Evolutionary conservation across 1,140 invertebrate genomes (phyloP), one percentile per base, ranked within the genome.

Genomic region (Drosophila mauritiana): DNA sequence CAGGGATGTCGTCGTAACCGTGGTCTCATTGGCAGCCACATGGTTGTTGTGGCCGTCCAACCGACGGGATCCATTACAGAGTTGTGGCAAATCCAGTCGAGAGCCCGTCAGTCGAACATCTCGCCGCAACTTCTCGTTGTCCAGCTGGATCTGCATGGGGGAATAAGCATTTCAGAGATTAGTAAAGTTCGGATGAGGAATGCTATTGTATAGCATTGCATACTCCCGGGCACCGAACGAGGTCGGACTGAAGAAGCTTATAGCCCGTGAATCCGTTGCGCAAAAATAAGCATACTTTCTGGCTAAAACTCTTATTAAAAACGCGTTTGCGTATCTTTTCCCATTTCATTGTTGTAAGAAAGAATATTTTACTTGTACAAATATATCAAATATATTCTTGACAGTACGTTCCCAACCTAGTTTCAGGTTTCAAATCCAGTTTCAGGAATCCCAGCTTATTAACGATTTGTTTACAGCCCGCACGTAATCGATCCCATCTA

Each of bases 61-160:
- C 34, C 78, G 82, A 25, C 88, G 84, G 4, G 78, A 80, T 34
- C 75, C 84, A 36, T 84, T 88, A 64, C 89, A 91, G n/a, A 92
- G 62, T 55, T 81, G 82, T 36, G 91, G 89, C 63, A 92, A 67
- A 70, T 92, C 90, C 64, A 91, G 51, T 20, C 85, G 82, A 25
- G 91, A 86, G 73, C 80, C 72, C 57, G 84, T 63, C 55, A 92
- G 51, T 57, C 89, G 80, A 55, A 74, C 80, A 65, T 92, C 91
- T 63, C 90, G 91, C 72, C 91, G 85, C 63, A 83, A 67, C 82
- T 92, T 92, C 74, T 92, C 90, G 80, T 92, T 92, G 76, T 92
- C 91, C 70, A 92, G 63, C 74, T 92, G 91, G 81, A 92, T 91
- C 91, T 92, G 76, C 4, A 67, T 31, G 31, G 8, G 31, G 31